These are phyloP conservation scores for Ceyx erithaca DNA, from an alignment of 2,797 vertebrate genomes.

Conservation along the genomic window DNA sequence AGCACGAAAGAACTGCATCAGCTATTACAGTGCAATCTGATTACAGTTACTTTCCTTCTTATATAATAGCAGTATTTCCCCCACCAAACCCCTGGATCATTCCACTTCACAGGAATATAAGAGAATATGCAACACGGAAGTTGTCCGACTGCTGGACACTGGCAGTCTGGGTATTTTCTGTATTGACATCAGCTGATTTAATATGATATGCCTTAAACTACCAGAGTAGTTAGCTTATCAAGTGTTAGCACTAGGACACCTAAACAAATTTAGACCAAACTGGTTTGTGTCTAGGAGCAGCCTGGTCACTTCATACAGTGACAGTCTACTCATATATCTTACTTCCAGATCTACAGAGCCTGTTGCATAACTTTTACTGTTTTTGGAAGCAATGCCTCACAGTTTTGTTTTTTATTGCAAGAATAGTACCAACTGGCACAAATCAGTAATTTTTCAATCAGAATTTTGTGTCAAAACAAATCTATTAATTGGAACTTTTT, in stretches of 20 bases:
- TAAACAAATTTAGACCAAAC: not conserved
- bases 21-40: not conserved
- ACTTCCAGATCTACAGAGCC: not conserved
- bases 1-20: not conserved
- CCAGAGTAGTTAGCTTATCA: not conserved
- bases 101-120: not conserved
- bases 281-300: not conserved
- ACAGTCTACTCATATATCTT: not conserved
- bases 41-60: not conserved
- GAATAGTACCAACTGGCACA: not conserved
- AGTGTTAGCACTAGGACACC: not conserved
- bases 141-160: not conserved
- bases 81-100: not conserved
- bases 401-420: accelerated
- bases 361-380: not conserved
- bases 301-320: not conserved
- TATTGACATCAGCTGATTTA: not conserved
- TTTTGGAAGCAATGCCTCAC: not conserved
- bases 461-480: not conserved
- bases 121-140: accelerated
- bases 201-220: not conserved
- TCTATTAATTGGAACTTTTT: not conserved
- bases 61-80: not conserved
- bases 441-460: not conserved
- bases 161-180: accelerated